Conservation (phyloP, 2,888 invertebrate genomes). For the Hemaris fuciformis region DNA sequence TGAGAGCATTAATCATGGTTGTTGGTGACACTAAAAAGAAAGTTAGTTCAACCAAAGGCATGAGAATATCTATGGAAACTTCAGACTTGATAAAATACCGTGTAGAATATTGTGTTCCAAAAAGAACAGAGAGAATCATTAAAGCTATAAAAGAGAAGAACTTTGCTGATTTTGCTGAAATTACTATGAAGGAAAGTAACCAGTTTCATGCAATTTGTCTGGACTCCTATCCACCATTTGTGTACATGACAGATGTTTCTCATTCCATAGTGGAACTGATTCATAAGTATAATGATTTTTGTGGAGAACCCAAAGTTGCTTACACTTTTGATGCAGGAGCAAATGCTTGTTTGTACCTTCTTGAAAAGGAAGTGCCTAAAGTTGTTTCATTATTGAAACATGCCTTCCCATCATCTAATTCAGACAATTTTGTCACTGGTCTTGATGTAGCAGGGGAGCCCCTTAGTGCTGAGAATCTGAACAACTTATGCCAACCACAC, state of each 20-base stretch:
- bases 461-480: constrained; percentile 38
- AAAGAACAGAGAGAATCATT: constrained; percentile 81
- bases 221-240: constrained; percentile 96
- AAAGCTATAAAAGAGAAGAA: constrained; percentile 84
- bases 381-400: constrained; percentile 85
- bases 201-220: constrained; percentile 96
- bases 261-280: constrained; percentile 89
- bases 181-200: constrained; percentile 99
- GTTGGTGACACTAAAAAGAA: constrained; percentile 92
- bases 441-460: constrained; percentile 31
- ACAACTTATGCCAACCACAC: constrained; percentile 58
- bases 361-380: constrained; percentile 87
- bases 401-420: constrained; percentile 84
- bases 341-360: constrained; percentile 94
- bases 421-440: constrained; percentile 59
- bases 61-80: constrained; percentile 90
- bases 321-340: constrained; percentile 99
- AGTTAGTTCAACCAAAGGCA: constrained; percentile 92
- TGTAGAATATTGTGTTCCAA: constrained; percentile 86
- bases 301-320: constrained; percentile 87
- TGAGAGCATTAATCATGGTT: constrained; percentile 94
- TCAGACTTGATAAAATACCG: constrained; percentile 91
- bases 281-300: constrained; percentile 89
- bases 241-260: constrained; percentile 95
- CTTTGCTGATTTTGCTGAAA: constrained; percentile 92